phyloP scores from a whole-genome alignment of 2,888 invertebrate genomes.

The Melieria picta region DNA sequence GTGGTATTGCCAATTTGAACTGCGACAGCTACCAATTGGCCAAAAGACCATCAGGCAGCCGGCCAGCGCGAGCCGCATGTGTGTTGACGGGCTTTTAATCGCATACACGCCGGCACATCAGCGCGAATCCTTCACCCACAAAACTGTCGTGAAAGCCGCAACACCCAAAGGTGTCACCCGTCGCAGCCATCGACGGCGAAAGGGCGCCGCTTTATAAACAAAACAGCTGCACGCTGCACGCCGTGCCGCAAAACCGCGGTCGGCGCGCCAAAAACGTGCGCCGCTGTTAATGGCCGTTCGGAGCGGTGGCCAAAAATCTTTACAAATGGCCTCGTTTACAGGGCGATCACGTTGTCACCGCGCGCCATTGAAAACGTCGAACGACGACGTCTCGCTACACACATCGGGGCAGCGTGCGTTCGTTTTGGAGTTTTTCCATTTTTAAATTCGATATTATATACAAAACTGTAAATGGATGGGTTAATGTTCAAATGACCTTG shows the following conservation, averaged over 20 bases:
- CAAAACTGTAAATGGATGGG: too few relatives aligned
- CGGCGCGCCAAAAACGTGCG: background rate
- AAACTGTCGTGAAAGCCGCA: constrained; percentile 3
- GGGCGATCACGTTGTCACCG: constrained; percentile 27
- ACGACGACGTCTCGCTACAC: too few relatives aligned
- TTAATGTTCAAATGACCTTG: too few relatives aligned
- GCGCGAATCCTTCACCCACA: constrained; percentile 36
- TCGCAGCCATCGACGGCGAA: too few relatives aligned
- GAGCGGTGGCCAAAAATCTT: constrained; percentile 7
- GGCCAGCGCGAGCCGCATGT: constrained; percentile 7
- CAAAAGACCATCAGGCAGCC: too few relatives aligned
- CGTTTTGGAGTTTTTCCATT: too few relatives aligned
- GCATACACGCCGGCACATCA: constrained; percentile 13
- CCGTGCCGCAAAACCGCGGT: background rate
- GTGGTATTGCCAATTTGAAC: too few relatives aligned
- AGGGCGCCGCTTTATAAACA: too few relatives aligned
- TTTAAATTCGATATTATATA: too few relatives aligned
- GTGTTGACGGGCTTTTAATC: constrained; percentile 33
- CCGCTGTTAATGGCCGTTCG: background rate
- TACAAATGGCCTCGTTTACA: constrained; percentile 30
- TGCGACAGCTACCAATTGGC: too few relatives aligned
- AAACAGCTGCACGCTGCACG: background rate
- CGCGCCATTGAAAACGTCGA: constrained; percentile 22
- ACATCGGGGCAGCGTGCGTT: too few relatives aligned
- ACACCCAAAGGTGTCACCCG: too few relatives aligned